Percentiles rank a stretch among this genome's conserved stretches.
These are phyloP conservation scores for Parapristionchus giblindavisi DNA, from an alignment of 2,888 invertebrate species.

Conservation along the genomic window DNA sequence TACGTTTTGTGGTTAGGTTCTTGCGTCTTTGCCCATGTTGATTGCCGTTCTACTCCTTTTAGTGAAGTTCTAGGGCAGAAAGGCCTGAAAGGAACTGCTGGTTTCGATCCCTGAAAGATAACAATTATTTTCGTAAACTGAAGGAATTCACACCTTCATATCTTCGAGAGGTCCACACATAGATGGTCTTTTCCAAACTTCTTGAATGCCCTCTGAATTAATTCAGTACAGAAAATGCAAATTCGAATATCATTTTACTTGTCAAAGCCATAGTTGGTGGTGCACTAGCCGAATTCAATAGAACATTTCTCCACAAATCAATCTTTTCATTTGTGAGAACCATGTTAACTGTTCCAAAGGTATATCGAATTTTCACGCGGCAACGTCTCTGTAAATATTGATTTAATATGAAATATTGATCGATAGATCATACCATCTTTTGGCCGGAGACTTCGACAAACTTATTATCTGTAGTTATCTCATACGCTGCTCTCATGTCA, in stretches of 20 bases:
- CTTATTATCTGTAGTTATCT: constrained; percentile 6
- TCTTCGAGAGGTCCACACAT: constrained; percentile 8
- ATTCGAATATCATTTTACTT: background rate
- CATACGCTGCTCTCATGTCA: constrained; percentile 8
- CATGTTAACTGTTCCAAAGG: constrained; percentile 37
- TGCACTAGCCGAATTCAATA: constrained; percentile 2
- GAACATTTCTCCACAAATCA: background rate
- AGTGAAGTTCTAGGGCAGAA: background rate
- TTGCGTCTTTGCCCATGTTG: background rate
- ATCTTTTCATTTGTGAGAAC: constrained; percentile 24
- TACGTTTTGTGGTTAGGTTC: too few relatives aligned
- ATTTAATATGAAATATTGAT: background rate
- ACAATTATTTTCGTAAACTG: background rate
- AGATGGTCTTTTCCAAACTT: background rate
- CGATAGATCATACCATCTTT: constrained; percentile 1
- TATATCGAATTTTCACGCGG: constrained; percentile 29
- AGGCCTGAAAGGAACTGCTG: background rate
- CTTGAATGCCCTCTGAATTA: background rate
- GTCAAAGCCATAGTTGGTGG: background rate
- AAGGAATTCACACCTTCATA: background rate
- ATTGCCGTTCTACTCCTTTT: background rate
- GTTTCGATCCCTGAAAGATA: too few relatives aligned
- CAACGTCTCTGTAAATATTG: constrained; percentile 34
- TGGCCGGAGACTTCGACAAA: constrained; percentile 2
- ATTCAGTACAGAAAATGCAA: background rate